Conservation (phyloP, 2,888 invertebrate species). For the Odontomyia ornata region DNA sequence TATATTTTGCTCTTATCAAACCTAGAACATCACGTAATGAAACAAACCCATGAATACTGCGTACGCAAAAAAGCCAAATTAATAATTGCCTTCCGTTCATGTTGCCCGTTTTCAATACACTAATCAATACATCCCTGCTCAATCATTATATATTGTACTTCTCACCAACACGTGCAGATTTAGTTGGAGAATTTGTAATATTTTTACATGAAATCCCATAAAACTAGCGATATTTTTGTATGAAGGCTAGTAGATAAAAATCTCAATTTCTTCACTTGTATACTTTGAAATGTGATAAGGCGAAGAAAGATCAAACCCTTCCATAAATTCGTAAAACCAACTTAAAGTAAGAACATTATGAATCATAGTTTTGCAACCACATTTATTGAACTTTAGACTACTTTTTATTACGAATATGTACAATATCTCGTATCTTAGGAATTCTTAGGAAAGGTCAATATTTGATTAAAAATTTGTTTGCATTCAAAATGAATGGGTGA, state of each 20-base stretch:
- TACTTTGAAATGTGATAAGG: neutral
- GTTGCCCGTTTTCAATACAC: neutral
- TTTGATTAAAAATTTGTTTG: neutral
- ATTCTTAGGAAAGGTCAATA: slow-evolving; percentile 7
- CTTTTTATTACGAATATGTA: neutral
- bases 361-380: neutral
- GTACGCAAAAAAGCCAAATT: neutral
- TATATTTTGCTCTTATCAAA: neutral
- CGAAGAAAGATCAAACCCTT: neutral
- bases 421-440: neutral
- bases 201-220: neutral
- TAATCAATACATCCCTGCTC: neutral
- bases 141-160: neutral
- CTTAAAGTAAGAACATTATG: neutral
- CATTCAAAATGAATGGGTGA: neutral
- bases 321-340: neutral
- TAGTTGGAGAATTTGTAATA: neutral
- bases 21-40: neutral
- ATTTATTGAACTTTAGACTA: neutral
- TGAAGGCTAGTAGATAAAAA: neutral
- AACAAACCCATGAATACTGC: neutral
- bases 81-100: slow-evolving; percentile 10
- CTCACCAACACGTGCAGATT: neutral
- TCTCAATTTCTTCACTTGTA: neutral
- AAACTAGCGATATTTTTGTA: neutral